Conservation (phyloP, 2,113 vertebrate genomes). For the Nothoprocta perdicaria region DNA sequence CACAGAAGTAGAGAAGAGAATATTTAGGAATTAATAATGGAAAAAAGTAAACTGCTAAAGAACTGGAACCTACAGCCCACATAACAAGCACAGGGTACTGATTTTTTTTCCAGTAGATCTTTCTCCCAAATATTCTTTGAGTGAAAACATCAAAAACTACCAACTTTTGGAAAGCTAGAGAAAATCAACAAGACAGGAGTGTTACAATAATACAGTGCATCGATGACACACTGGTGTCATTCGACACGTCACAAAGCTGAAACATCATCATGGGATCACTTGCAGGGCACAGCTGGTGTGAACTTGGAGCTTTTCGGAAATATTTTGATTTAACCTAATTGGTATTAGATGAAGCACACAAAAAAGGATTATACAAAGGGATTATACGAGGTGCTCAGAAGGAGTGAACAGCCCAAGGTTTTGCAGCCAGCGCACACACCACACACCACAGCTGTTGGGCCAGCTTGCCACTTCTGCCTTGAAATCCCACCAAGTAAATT, state of each 20-base stretch:
- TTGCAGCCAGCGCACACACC: not conserved
- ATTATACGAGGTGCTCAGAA: not conserved
- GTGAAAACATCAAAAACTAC: not conserved
- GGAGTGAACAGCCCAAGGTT: not conserved
- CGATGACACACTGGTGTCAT: accelerated
- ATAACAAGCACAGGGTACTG: not conserved
- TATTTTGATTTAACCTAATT: not conserved
- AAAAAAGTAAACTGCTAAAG: not conserved
- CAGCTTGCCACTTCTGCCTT: not conserved
- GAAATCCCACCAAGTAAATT: slow-evolving; percentile 6
- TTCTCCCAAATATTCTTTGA: not conserved
- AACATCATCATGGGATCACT: not conserved
- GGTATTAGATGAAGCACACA: not conserved
- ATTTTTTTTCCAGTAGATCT: not conserved
- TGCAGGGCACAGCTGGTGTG: not conserved
- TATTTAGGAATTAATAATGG: not conserved
- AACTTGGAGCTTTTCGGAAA: not conserved
- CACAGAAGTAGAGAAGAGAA: not conserved
- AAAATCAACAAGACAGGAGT: accelerated
- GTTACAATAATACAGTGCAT: not conserved
- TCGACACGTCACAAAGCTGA: accelerated
- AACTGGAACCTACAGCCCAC: not conserved
- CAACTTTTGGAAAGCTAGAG: accelerated
- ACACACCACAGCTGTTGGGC: not conserved
- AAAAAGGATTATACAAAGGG: accelerated